Base-by-base conservation (phyloP, 1,140 invertebrate species). In the Aethina tumida region DNA sequence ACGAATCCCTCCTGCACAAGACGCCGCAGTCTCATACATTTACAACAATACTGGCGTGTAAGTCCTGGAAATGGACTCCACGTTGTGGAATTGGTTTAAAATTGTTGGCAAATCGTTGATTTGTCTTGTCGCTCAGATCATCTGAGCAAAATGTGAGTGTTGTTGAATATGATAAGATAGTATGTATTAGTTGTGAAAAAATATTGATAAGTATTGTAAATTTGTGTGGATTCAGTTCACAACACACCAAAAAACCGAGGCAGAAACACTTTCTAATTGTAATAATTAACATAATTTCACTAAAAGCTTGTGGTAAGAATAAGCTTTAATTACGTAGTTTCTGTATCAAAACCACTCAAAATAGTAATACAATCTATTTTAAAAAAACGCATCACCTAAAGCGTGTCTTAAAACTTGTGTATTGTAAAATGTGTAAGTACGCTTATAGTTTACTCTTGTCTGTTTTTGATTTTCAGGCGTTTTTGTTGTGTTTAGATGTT, bases 11-110 rank as follows among this genome's bases (percentile, higher is more conserved):
- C 69, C 74, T 38, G 67, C 76, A 31, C 66, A 75, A 40, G 76
- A 82, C 55, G 74, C 76, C 58, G 79, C 79, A 24, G 79, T 84
- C 1, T 82, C 81, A 1, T 84, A 83, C 57, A 84, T 84, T 42
- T 83, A 73, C 47, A 72, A 71, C 35, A 69, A 72, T 36, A 71
- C 66, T 3, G 69, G 70, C 7, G 69, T 71, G 28, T 72, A 63
- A 53, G 39, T 43, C 41, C 43, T 50, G 52, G 48, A 52, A 57
- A 55, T 42, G 45, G 39, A 39, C 41, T 9, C 39, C 44, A 34
- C 26, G 13, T 14, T 2, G 9, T 15, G n/a, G n/a, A 9, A 30
- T 12, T 30, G 9, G n/a, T 8, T 30, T 16, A 30, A 14, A 30
- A 12, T 30, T 15, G 28, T 14, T 30, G 28, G 17, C 9, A 30